Evolutionary conservation across 2,888 invertebrate genomes (phyloP).

Genomic region (Conus canariensis): DNA sequence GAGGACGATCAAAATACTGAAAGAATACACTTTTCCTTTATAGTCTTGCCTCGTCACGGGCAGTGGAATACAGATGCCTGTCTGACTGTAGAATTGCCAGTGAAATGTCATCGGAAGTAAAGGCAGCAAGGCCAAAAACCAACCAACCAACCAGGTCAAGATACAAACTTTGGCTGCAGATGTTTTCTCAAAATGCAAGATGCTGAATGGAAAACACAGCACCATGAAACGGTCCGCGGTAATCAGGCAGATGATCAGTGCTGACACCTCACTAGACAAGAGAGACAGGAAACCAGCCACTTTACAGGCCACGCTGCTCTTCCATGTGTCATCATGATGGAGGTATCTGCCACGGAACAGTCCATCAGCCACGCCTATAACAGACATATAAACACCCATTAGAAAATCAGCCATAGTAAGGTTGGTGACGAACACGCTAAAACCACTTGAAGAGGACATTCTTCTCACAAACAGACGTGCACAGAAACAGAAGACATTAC

Average conservation of each 20-base stretch:
- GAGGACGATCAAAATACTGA: slow-evolving; percentile 71
- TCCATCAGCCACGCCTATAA: slow-evolving; percentile 58
- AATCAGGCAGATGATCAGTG: slow-evolving; percentile 82
- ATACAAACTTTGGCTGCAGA: slow-evolving; percentile 53
- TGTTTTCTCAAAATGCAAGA: slow-evolving; percentile 56
- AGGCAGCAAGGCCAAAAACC: slow-evolving; percentile 68
- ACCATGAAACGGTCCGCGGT: slow-evolving; percentile 84
- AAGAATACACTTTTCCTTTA: slow-evolving; percentile 76
- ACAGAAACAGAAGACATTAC: not conserved
- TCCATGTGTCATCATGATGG: slow-evolving; percentile 59
- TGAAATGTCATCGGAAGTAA: slow-evolving; percentile 58
- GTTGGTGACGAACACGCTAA: not conserved
- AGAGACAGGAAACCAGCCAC: slow-evolving; percentile 60
- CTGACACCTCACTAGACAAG: slow-evolving; percentile 83
- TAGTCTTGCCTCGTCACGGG: slow-evolving; percentile 73
- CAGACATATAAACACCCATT: slow-evolving; percentile 60
- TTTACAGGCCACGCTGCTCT: slow-evolving; percentile 54
- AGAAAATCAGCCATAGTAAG: slow-evolving; percentile 45
- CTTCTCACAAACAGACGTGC: not conserved
- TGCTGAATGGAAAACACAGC: slow-evolving; percentile 82
- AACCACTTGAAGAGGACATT: not conserved
- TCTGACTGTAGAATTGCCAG: slow-evolving; percentile 69
- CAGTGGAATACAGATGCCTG: slow-evolving; percentile 74
- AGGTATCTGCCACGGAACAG: slow-evolving; percentile 58
- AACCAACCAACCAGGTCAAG: slow-evolving; percentile 65